Base-by-base conservation (phyloP, 2,888 invertebrate species). In the Calephelis perditalis region DNA sequence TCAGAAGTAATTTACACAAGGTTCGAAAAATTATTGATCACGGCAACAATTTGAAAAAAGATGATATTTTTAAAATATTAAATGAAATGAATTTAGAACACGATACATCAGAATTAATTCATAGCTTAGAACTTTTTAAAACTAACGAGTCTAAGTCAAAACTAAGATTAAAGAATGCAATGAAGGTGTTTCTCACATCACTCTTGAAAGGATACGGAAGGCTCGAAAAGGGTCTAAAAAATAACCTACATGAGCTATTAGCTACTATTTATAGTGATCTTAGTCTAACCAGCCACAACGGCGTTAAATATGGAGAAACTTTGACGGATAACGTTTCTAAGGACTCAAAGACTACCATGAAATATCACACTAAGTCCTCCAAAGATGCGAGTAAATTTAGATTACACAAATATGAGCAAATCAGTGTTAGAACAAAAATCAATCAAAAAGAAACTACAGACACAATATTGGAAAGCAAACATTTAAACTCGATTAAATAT, bases 11-110 rank as follows among this genome's bases (percentile, higher is more conserved):
- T 26, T 35, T 52, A 11, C 15, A 35, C 11, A 52, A 26, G 10
- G 35, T 52, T 52, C 52, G 26, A 5, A 26, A 52, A 52, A 10
- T 52, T 3, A 10, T 52, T 35, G 52, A 52, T 10, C 52, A 52
- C 15, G 52, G 26, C 35, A 52, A 52, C 15, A 5, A 52, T 52
- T 11, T 52, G 9, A 52, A 15, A 6, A 52, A 52, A 26, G 26
- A 52, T 10, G 9, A 26, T 26, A 6, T 52, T 3, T 52, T 52
- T 52, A 11, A 52, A 6, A 11, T 35, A 1, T 10, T 52, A 1
- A 35, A 52, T 52, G 52, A 35, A 6, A 52, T 35, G 35, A 26
- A 11, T 52, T 52, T 52, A 10, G 52, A 52, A 52, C 11, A 52
- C 11, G 26, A 52, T 26, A 52, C 26, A 52, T 26, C 26, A 35